Evolutionary conservation across 2,113 vertebrate species (phyloP).

Genomic region (Sclerurus mexicanus): DNA sequence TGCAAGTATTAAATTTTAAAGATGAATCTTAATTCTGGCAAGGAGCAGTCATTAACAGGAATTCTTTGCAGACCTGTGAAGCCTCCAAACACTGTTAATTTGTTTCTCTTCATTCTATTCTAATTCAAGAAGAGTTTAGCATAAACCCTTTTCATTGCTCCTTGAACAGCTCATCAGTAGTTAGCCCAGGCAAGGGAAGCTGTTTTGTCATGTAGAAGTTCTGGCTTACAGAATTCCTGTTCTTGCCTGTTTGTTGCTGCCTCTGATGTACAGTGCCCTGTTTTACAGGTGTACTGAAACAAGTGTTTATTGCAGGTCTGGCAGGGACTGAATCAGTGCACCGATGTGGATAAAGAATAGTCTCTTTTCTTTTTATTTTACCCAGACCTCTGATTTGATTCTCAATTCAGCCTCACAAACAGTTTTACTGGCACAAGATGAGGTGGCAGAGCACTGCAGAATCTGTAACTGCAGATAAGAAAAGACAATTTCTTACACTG

Average conservation of each 20-base stretch:
- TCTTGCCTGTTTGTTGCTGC: neutral
- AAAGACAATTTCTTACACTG: neutral
- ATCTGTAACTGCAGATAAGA: slow-evolving; percentile 11
- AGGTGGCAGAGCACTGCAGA: neutral
- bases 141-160: neutral
- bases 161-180: neutral
- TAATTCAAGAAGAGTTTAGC: neutral
- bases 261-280: neutral
- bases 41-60: neutral
- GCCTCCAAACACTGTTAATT: neutral
- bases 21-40: neutral
- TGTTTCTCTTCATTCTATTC: neutral
- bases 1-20: neutral
- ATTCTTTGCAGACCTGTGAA: neutral
- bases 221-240: neutral
- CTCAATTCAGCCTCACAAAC: neutral
- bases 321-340: neutral
- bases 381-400: neutral
- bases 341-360: neutral
- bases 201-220: neutral
- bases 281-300: neutral
- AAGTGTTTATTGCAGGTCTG: neutral
- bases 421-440: neutral
- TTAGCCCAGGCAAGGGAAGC: neutral
- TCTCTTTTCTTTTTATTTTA: neutral